Conservation (phyloP, 2,113 vertebrate genomes). For the Platysteira castanea region DNA sequence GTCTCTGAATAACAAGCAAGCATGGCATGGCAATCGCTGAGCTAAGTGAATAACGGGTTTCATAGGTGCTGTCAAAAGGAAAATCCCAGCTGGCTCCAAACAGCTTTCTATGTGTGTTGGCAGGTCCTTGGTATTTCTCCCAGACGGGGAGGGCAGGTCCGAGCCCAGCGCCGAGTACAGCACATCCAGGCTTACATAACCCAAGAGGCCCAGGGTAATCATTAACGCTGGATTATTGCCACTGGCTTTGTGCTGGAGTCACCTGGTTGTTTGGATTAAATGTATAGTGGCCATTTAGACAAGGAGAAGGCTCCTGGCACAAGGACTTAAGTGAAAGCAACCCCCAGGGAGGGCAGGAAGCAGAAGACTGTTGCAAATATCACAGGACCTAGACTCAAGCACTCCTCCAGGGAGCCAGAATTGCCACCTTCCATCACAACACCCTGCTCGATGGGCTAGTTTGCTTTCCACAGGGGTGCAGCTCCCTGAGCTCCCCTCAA, state of each 20-base stretch:
- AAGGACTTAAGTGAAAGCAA: background rate
- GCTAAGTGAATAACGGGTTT: background rate
- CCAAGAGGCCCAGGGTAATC: conserved; percentile 39
- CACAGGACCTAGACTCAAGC: background rate
- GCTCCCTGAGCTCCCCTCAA: background rate
- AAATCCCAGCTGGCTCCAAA: conserved; percentile 23
- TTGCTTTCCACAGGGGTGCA: background rate
- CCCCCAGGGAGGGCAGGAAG: background rate
- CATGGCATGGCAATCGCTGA: background rate
- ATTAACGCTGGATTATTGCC: conserved; percentile 55
- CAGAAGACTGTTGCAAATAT: background rate
- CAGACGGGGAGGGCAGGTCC: background rate
- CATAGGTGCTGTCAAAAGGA: conserved; percentile 47
- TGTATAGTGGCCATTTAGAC: conserved; percentile 7
- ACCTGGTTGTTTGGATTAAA: conserved; percentile 65
- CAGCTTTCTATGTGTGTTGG: conserved; percentile 17
- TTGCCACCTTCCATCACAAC: background rate
- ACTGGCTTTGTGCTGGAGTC: conserved; percentile 45
- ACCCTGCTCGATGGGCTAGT: background rate
- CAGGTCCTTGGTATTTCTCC: conserved; percentile 28
- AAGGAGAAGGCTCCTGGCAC: background rate
- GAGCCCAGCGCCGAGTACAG: background rate
- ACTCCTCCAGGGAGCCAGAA: background rate
- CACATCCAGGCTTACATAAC: conserved; percentile 63
- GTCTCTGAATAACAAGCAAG: conserved; percentile 9